Conservation (phyloP, 2,113 vertebrate genomes). For the Pangasianodon hypophthalmus region DNA sequence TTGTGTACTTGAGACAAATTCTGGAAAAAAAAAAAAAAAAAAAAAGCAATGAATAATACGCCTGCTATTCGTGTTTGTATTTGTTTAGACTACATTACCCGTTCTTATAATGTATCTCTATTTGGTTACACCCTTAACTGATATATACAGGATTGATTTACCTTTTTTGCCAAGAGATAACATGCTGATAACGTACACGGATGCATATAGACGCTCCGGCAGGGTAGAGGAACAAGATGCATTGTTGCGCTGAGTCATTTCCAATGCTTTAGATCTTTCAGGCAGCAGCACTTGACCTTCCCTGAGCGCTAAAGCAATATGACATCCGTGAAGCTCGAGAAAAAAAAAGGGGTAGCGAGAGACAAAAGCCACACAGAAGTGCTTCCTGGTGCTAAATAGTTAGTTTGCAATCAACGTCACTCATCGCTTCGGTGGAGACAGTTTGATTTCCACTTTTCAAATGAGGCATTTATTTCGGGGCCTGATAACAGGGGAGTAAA, state of each 20-base stretch:
- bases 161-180: neutral
- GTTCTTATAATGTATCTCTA: neutral
- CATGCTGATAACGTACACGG: constrained; percentile 6
- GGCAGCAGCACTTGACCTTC: constrained; percentile 80
- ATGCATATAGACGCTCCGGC: constrained; percentile 41
- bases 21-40: no score
- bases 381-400: constrained; percentile 77
- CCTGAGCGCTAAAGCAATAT: constrained; percentile 78
- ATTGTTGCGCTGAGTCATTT: constrained; percentile 61
- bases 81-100: neutral
- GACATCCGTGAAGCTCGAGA: constrained; percentile 76
- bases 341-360: constrained; percentile 55
- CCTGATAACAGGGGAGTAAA: constrained; percentile 77
- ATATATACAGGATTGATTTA: neutral
- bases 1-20: neutral
- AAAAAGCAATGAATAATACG: neutral
- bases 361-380: constrained; percentile 79
- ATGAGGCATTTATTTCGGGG: constrained; percentile 79
- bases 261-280: constrained; percentile 73
- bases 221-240: constrained; percentile 37
- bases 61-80: neutral
- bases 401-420: constrained; percentile 83
- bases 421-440: constrained; percentile 76
- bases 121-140: neutral
- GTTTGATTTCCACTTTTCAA: constrained; percentile 85